Evolutionary conservation across 2,797 vertebrate species (phyloP).

Genomic region (Catharus ustulatus): DNA sequence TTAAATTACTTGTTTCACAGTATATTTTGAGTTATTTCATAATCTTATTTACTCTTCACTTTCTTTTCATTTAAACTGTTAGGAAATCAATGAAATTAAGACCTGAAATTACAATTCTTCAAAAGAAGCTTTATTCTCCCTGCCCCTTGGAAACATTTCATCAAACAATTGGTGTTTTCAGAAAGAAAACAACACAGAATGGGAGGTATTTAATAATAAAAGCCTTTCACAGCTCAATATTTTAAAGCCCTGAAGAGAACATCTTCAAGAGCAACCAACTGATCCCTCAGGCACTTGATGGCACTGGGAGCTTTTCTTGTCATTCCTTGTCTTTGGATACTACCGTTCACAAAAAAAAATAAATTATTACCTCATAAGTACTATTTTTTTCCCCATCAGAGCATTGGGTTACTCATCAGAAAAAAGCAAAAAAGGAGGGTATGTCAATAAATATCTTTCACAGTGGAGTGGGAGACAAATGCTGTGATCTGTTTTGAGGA

Average conservation of each 20-base stretch:
- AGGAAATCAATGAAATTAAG: not conserved
- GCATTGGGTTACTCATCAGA: not conserved
- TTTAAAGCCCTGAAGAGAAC: not conserved
- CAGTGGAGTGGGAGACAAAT: not conserved
- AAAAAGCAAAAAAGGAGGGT: not conserved
- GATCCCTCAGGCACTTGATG: not conserved
- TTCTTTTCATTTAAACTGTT: not conserved
- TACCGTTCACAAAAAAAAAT: not conserved
- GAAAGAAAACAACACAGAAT: not conserved
- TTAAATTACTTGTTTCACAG: constrained; percentile 10
- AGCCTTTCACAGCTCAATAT: not conserved
- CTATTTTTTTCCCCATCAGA: not conserved
- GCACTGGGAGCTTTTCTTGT: not conserved
- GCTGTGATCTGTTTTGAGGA: not conserved
- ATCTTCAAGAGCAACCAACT: not conserved
- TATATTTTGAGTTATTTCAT: not conserved
- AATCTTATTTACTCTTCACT: not conserved
- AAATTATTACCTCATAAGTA: not conserved
- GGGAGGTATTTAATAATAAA: not conserved
- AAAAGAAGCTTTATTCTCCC: not conserved
- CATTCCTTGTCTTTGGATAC: not conserved
- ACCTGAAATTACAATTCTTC: not conserved
- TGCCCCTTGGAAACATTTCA: not conserved
- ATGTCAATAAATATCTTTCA: not conserved
- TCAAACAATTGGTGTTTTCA: not conserved